Conservation (phyloP, 2,888 invertebrate genomes). For the Masnerella sp. region DNA sequence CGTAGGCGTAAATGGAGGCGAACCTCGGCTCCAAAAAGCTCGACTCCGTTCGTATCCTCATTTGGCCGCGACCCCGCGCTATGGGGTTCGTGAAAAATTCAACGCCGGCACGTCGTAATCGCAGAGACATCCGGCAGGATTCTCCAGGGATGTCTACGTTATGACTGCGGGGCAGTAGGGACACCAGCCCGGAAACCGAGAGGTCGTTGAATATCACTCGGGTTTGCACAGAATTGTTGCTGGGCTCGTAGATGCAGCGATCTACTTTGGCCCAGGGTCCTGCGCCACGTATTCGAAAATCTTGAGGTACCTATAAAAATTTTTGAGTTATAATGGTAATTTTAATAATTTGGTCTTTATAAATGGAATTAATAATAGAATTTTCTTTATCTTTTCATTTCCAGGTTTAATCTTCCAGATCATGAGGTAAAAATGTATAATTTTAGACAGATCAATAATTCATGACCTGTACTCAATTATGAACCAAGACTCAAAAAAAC, state of each 20-base stretch:
- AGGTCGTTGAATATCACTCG: constrained; percentile 88
- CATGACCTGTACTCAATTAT: too few relatives aligned
- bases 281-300: constrained; percentile 58
- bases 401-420: too few relatives aligned
- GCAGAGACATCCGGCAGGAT: constrained; percentile 88
- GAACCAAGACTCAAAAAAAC: too few relatives aligned
- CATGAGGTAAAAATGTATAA: too few relatives aligned
- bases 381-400: constrained; percentile 9
- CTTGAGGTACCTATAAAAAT: constrained; percentile 67
- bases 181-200: constrained; percentile 87
- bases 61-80: constrained; percentile 83
- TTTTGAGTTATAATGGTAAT: not conserved
- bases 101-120: constrained; percentile 87
- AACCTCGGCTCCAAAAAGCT: constrained; percentile 91
- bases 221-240: constrained; percentile 86
- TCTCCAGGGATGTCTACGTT: constrained; percentile 73
- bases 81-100: constrained; percentile 85
- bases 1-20: constrained; percentile 91
- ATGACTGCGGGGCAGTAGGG: constrained; percentile 77
- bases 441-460: too few relatives aligned
- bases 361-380: constrained; percentile 4
- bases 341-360: constrained; percentile 1
- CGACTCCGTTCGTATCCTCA: constrained; percentile 87
- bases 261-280: constrained; percentile 81
- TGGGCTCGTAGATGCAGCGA: constrained; percentile 86